Base-by-base conservation (phyloP, 2,888 invertebrate species). In the Drosophila paracracens region DNA sequence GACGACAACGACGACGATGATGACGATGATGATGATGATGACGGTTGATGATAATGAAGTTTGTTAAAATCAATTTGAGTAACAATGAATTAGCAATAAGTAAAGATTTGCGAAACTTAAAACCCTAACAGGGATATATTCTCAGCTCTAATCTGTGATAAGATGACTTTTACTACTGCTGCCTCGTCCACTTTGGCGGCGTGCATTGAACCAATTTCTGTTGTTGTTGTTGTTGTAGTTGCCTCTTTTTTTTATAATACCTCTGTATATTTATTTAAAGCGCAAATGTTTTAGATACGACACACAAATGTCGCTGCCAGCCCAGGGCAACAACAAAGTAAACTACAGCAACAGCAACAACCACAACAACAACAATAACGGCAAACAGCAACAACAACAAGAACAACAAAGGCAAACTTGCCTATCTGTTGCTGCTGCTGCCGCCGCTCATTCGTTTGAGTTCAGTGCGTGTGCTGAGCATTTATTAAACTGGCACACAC, bases 241-340 rank as follows among this genome's bases (percentile, higher is more conserved):
- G 68, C 54, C 63, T 79, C 69, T 75, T 67, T 74, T 70, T 81
- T 84, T 84, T 88, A 89, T 85, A 89, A 88, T 89, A 80, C 90
- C 83, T 82, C 79, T 82, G 70, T 88, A 76, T 89, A 86, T 87
- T 90, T 87, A 87, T 90, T 87, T 86, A 90, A 87, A 90, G 87
- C 90, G 87, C 83, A 87, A 87, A 87, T 87, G 90, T 86, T 87
- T 87, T 88, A 87, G 90, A 87, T 90, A 87, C 90, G 83, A 56
- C 52, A 85, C 79, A 89, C 74, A 85, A 77, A 89, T 83, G 73
- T 71, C 69, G 82, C 79, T 70, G 75, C 71, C 74, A 67, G 46
- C 68, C 63, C 61, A 43, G 43, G 60, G 58, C 11, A 73, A 67
- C 75, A 73, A 50, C 83, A 75, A 72, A 82, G 82, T 74, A 65